Conservation (phyloP, 1,140 invertebrate genomes). For the Lepidostoma basale region DNA sequence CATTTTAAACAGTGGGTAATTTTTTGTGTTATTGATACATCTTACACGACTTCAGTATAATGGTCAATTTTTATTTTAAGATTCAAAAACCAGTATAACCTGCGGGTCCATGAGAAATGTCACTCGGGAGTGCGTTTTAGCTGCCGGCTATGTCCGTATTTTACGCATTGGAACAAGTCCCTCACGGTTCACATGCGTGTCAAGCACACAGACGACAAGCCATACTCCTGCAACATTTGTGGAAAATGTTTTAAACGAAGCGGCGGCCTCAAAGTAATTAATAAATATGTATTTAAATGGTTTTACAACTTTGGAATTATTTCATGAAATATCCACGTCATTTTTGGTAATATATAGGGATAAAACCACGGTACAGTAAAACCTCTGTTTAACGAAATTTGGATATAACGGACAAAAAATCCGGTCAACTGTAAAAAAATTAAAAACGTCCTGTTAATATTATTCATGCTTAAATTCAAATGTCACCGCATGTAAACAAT, state of each 20-base stretch:
- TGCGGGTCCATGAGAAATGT: slow-evolving; percentile 35
- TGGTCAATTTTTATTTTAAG: slow-evolving; percentile 8
- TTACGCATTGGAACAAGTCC: slow-evolving; percentile 22
- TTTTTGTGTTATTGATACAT: not conserved
- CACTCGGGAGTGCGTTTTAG: slow-evolving; percentile 30
- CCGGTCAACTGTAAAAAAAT: too few relatives aligned
- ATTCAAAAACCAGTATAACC: slow-evolving; percentile 32
- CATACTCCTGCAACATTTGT: slow-evolving; percentile 36
- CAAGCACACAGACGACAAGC: slow-evolving; percentile 41
- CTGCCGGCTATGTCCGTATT: slow-evolving; percentile 32
- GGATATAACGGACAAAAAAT: too few relatives aligned
- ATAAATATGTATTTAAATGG: not conserved
- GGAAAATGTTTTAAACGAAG: slow-evolving; percentile 41
- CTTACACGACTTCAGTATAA: not conserved
- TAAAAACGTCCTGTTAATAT: too few relatives aligned
- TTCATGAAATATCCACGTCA: too few relatives aligned
- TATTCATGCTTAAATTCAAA: too few relatives aligned
- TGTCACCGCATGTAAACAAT: too few relatives aligned
- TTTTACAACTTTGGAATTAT: not conserved
- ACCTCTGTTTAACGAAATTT: too few relatives aligned
- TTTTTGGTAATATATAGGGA: too few relatives aligned
- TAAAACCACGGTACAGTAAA: too few relatives aligned
- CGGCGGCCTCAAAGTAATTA: slow-evolving; percentile 30
- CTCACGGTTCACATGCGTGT: slow-evolving; percentile 34
- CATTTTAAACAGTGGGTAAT: not conserved